These are phyloP conservation scores for Lutra lutra DNA, from an alignment of 2,797 vertebrate species.

Conservation along the genomic window DNA sequence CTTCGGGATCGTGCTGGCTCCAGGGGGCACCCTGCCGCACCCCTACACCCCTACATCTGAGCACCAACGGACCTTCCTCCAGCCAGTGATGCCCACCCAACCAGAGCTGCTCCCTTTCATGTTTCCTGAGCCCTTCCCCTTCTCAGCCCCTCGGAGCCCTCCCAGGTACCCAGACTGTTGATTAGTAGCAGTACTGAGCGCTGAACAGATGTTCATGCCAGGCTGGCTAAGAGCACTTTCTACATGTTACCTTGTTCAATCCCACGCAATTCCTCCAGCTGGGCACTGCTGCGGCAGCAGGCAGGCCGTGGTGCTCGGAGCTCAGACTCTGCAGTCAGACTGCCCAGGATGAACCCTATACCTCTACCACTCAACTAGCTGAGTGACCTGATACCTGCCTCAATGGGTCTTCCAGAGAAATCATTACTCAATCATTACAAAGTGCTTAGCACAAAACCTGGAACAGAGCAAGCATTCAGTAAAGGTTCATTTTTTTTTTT, in stretches of 20 bases:
- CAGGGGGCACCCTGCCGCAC: accelerated
- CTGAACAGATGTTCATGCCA: background rate
- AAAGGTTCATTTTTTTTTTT: background rate
- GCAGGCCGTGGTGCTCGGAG: background rate
- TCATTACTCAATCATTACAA: background rate
- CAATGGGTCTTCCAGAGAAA: background rate
- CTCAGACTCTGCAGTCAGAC: background rate
- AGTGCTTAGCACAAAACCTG: background rate
- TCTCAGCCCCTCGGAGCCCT: accelerated
- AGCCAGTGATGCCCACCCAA: background rate
- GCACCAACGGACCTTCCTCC: background rate
- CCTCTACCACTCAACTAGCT: background rate
- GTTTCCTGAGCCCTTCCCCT: background rate
- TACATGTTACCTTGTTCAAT: background rate
- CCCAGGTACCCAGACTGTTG: background rate
- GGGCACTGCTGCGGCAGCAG: background rate
- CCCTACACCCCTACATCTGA: accelerated
- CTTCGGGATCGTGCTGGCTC: accelerated
- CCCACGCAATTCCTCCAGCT: background rate
- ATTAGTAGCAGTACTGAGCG: background rate
- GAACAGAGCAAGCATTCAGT: background rate
- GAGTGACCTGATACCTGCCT: background rate
- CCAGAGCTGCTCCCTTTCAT: background rate
- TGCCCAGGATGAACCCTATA: background rate
- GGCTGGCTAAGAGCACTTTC: background rate